These are phyloP conservation scores for Cartodere bifasciata DNA, from an alignment of 2,888 invertebrate genomes.

Conservation along the genomic window DNA sequence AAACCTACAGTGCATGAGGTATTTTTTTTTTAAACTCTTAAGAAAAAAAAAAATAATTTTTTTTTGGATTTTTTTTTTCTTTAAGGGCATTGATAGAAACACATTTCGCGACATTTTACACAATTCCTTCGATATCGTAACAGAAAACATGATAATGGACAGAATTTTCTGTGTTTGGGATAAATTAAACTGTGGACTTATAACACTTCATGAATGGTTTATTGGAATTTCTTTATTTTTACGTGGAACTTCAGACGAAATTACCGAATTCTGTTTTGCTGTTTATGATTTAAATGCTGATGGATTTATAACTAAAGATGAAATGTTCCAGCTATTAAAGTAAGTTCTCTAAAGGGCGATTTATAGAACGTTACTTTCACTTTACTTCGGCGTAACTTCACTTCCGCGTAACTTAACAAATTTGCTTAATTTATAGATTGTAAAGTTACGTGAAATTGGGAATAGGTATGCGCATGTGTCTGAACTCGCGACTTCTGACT, in stretches of 20 bases:
- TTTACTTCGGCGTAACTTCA: no score
- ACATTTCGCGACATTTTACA: slow-evolving; percentile 53
- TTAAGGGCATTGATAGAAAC: slow-evolving; percentile 36
- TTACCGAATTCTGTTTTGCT: slow-evolving; percentile 52
- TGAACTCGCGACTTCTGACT: no score
- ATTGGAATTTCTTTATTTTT: slow-evolving; percentile 56
- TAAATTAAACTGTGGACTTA: slow-evolving; percentile 38
- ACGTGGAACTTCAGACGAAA: slow-evolving; percentile 49
- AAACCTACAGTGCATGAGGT: slow-evolving; percentile 31
- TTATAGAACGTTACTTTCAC: no score
- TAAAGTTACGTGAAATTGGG: no score
- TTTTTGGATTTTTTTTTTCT: slow-evolving; percentile 11
- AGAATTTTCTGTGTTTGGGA: slow-evolving; percentile 53
- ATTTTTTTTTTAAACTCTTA: neutral
- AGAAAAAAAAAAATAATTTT: neutral
- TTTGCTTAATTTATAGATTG: no score
- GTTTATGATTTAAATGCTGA: slow-evolving; percentile 61
- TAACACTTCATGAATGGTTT: slow-evolving; percentile 48
- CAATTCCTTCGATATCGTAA: slow-evolving; percentile 53
- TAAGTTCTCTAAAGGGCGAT: slow-evolving; percentile 17
- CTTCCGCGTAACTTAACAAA: no score
- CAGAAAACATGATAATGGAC: slow-evolving; percentile 58
- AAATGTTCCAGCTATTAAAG: slow-evolving; percentile 57
- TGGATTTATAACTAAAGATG: slow-evolving; percentile 57
- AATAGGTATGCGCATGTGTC: no score